Evolutionary conservation across 2,113 vertebrate species (phyloP), one percentile per base, ranked within the genome.

Genomic region (Halcyon malimbica): DNA sequence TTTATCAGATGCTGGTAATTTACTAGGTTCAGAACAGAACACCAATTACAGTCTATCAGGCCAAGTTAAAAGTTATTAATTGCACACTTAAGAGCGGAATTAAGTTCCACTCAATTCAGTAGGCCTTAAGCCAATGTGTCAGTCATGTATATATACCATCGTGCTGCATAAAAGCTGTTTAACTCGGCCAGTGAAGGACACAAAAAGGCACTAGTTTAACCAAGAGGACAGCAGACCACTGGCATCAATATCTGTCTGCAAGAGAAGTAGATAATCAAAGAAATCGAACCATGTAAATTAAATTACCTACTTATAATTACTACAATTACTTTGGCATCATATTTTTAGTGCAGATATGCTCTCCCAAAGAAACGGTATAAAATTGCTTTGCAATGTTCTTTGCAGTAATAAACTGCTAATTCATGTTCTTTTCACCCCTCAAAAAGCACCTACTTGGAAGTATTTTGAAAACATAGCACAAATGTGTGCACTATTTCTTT

Each of bases 91-190:
- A 60, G 10, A 63, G 53, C 1, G 2, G 51, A 80, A 73, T 60
- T 60, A 69, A 69, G 28, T 74, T 84, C 12, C 11, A 51, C 16
- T 60, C 20, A 56, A 23, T 46, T 83, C 67, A 62, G 4, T 3
- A 50, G 57, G 50, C 25, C n/a, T 67, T 67, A 77, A 87, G 56
- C 24, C 56, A 77, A 2, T 17, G 14, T 44, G 75, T 71, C 39
- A n/a, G 35, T n/a, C 44, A 23, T 2, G 1, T 48, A 35, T 41
- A 54, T 25, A 42, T 1, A 60, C 8, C 4, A 1, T 21, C 0
- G 1, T 16, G 28, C 8, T 10, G 39, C 90, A 89, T 26, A 70
- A 62, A 74, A 57, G 11, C 53, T 71, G 11, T 56, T 78, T 68
- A 77, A 28, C 7, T 76, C 8, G 39, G 48, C 7, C 23, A 60